Base-by-base conservation (phyloP, 2,888 invertebrate species). In the Thymelicus lineola region DNA sequence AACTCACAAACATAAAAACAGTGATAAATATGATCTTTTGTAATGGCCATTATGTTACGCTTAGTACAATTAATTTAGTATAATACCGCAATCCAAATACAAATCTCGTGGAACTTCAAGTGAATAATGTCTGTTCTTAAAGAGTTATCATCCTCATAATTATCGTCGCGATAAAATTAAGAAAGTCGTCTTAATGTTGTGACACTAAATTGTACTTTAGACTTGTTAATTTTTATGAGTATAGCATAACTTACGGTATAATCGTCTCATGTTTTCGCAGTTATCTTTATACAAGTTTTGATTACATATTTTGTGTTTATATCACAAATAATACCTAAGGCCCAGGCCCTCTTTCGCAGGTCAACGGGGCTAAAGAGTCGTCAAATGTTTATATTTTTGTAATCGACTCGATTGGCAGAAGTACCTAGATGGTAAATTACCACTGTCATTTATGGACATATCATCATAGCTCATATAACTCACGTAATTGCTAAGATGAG, bases 61-160 rank as follows among this genome's bases (percentile, higher is more conserved):
- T 91, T 87, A 89, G 76, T 79, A 86, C 89, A 89, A 92, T 93
- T 93, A 93, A 93, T 93, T 55, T 92, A 88, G 88, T 91, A 88
- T 92, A 93, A 93, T 91, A 88, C 90, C 84, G 89, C 88, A 87
- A 89, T 91, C 80, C 83, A 83, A 86, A 88, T 86, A 83, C 87
- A 88, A 92, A 91, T 90, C 92, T 89, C 82, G 79, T 80, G 80
- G 81, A 87, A 90, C 79, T 88, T 88, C 82, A 80, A 87, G 89
- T 92, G 91, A 93, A 82, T 91, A 87, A 91, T 87, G 88, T 87
- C 85, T 86, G 84, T 89, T 89, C 88, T 86, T 85, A 87, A 88
- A 88, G 90, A 91, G 90, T 91, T 92, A 91, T 87, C 83, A 86
- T 85, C 80, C 83, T 86, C 71, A 75, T 82, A 84, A 91, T 93